Evolutionary conservation across 2,888 invertebrate species (phyloP), one percentile per base, ranked within the genome.

Genomic region (Physocephala rufipes): DNA sequence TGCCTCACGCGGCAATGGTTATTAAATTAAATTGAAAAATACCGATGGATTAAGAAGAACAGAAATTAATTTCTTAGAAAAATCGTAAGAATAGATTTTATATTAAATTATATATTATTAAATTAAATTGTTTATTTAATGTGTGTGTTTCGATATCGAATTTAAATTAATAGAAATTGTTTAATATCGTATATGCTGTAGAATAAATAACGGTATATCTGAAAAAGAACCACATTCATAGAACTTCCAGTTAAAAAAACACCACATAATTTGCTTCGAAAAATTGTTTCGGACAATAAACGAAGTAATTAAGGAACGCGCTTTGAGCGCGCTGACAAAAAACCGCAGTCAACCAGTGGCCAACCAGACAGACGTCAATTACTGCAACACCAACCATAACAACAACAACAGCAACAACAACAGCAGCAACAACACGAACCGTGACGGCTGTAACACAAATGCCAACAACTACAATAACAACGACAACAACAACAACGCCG

Each of bases 401-500:
- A 21, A 21, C 53, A 5, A 21, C 24, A 2, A 53, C 53, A 53
- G 24, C 53, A 53, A 21, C 53, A 53, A 53, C 19, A 58, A 12
- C 26, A 58, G 3, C 12, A 28, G 15, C 24, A 24, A 24, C 55
- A 55, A 4, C 55, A 21, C 1, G 24, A 1, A 55, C 13, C 55
- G 16, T 0, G 13, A 19, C 9, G 9, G 7, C 19, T 12, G 4
- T 15, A 26, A 55, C 55, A 55, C 12, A n/a, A 26, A 55, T 55
- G 2, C 2, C 7, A n/a, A 15, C n/a, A n/a, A 2, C 24, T 15
- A 13, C 13, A 26, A 12, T 30, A 30, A 28, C 9, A 15, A 19
- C 64, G 49, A 49, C 51, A 65, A 51, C 49, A 51, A 21, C n/a
- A 65, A 49, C 64, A 45, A 43, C 45, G 15, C 1, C n/a, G n/a